Evolutionary conservation across 2,888 invertebrate species (phyloP).

Genomic region (Philereme transversata): DNA sequence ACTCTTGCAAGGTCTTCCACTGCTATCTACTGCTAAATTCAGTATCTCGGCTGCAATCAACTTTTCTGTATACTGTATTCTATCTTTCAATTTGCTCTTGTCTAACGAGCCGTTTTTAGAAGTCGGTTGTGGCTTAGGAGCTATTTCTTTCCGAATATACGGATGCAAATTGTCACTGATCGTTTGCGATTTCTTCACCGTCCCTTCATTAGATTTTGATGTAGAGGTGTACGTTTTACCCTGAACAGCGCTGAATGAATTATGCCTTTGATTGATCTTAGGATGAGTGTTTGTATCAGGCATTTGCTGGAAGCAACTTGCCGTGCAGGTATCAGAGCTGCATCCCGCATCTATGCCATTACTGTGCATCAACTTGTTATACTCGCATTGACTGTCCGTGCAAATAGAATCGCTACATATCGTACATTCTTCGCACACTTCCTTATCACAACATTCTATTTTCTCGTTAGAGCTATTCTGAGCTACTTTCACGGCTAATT

Average conservation of each 20-base stretch:
- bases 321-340: slow-evolving; percentile 73
- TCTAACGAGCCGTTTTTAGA: slow-evolving; percentile 45
- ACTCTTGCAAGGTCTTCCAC: slow-evolving; percentile 57
- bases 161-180: slow-evolving; percentile 78
- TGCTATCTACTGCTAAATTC: slow-evolving; percentile 70
- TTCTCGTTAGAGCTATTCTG: slow-evolving; percentile 74
- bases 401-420: slow-evolving; percentile 81
- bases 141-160: slow-evolving; percentile 79
- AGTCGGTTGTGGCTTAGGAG: slow-evolving; percentile 53
- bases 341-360: slow-evolving; percentile 74
- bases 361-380: slow-evolving; percentile 75
- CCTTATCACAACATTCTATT: slow-evolving; percentile 82
- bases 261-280: slow-evolving; percentile 74
- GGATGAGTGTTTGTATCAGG: slow-evolving; percentile 53
- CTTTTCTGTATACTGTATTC: slow-evolving; percentile 79
- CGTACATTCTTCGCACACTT: slow-evolving; percentile 78
- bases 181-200: slow-evolving; percentile 78
- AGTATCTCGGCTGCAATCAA: slow-evolving; percentile 77
- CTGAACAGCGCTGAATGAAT: slow-evolving; percentile 77
- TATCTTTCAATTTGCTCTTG: slow-evolving; percentile 71
- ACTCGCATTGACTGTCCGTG: slow-evolving; percentile 80
- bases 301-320: slow-evolving; percentile 71
- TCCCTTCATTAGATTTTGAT: slow-evolving; percentile 62
- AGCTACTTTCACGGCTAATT: slow-evolving; percentile 82
- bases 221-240: slow-evolving; percentile 65